Evolutionary conservation across 2,888 invertebrate genomes (phyloP), one percentile per base, ranked within the genome.

Genomic region (Limenitis camilla): DNA sequence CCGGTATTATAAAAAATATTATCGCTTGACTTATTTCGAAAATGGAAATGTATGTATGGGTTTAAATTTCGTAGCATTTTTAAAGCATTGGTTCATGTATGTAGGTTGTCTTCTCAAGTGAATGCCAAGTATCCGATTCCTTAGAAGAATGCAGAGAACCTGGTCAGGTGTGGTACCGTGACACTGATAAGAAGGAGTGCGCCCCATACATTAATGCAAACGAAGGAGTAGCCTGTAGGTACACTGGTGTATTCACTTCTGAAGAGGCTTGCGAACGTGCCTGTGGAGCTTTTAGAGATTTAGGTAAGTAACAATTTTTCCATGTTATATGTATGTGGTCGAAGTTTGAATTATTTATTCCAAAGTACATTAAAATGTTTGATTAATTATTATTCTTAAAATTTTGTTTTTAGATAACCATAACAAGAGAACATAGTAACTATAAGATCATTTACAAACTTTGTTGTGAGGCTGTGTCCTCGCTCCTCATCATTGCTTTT

Each of bases 201-300:
- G 57, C 67, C 5, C 8, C 61, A 1, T 64, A 76, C 59, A 44
- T 60, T 48, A 82, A 83, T 64, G 62, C 76, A 73, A 61, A 86
- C 81, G 49, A 89, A 79, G 47, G 88, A 81, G 5, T 90, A 88
- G 59, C 69, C 81, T 64, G 96, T 92, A 60, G 74, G n/a, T 49
- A 54, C 39, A 65, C 49, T 88, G 92, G 66, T 91, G 93, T 70
- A 73, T 89, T 56, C 90, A 88, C 8, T 77, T 91, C 92, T 0
- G 90, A 91, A 63, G 94, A 94, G 67, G 92, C 92, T 57, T 95
- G 95, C 70, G 90, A 93, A 72, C 82, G 93, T 50, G 89, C 91
- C 53, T 95, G 95, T 63, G 94, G 94, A 32, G 81, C 79, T 40
- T 94, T 92, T 81, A 89, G 89, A 63, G 91, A 90, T 59, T 88